phyloP scores from a whole-genome alignment of 2,797 vertebrate genomes.

The Zenarchopterus dispar region DNA sequence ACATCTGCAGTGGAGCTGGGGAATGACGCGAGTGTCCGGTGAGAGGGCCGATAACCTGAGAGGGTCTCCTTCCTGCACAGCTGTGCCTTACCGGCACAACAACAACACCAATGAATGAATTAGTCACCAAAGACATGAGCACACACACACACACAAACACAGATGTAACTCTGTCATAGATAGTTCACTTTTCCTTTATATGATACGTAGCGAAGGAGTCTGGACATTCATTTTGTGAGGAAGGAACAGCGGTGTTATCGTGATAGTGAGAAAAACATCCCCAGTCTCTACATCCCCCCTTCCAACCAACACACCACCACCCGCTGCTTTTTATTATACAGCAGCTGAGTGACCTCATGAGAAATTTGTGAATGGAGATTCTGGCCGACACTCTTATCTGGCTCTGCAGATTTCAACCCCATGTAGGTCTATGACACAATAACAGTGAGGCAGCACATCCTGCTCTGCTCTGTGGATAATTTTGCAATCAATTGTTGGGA shows the following conservation, averaged over 20 bases:
- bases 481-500: conserved; percentile 62
- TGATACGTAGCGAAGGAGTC: conserved; percentile 23
- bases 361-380: conserved; percentile 75
- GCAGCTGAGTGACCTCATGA: conserved; percentile 72
- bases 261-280: conserved; percentile 73
- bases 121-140: conserved; percentile 52
- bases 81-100: conserved; percentile 70
- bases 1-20: conserved; percentile 59
- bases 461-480: conserved; percentile 58
- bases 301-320: conserved; percentile 7
- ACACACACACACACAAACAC: conserved; percentile 13
- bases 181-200: conserved; percentile 48
- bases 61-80: conserved; percentile 80
- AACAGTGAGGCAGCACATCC: conserved; percentile 74
- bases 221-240: conserved; percentile 42
- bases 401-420: conserved; percentile 58
- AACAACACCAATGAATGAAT: conserved; percentile 70
- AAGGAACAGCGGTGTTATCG: conserved; percentile 65
- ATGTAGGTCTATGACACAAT: conserved; percentile 62
- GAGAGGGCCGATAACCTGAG: conserved; percentile 72
- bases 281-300: conserved; percentile 15
- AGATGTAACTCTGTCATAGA: conserved; percentile 22
- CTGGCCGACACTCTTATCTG: conserved; percentile 58
- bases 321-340: conserved; percentile 59
- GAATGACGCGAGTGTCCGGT: conserved; percentile 67